Evolutionary conservation across 1,140 invertebrate genomes (phyloP), one percentile per base, ranked within the genome.

Genomic region (Xylocopa sonorina): DNA sequence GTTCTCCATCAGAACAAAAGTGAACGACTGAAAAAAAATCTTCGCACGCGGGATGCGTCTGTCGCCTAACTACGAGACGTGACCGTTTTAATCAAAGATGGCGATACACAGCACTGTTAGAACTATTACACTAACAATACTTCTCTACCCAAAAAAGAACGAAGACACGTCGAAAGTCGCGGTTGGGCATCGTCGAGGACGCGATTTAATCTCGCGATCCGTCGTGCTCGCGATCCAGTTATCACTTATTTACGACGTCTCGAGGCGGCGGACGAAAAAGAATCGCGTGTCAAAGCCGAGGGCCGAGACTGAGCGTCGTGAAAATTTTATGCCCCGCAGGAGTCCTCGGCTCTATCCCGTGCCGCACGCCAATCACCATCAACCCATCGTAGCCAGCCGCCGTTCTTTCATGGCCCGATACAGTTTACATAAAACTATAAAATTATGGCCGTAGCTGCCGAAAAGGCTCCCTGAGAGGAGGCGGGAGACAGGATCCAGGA

Each of bases 361-460:
- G 84, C 46, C 80, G 78, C 79, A 87, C 79, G 83, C 89, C 89
- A 90, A 90, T 90, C 89, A 89, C 89, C 87, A 90, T 90, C 88
- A 90, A 90, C 87, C 80, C 80, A 63, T 85, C 88, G 74, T 88
- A 79, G 74, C 81, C 66, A 27, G 80, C 83, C 50, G 80, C 81
- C 67, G n/a, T n/a, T 82, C 84, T 88, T 90, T 90, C 83, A 90
- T 88, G 85, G 83, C 89, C 78, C 87, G 87, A 89, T 90, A 90
- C 88, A 90, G 88, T 90, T 90, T 90, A 90, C 89, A 90, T 90
- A 90, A 90, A 90, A 90, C 89, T 90, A 90, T 90, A 89, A 90
- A 90, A 87, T 90, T 90, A 90, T 90, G 84, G 80, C 60, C 80
- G 83, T 82, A 79, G 85, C 81, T 85, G 80, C 81, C 86, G 80